These are phyloP conservation scores for Agriopis aurantiaria DNA, from an alignment of 2,888 invertebrate genomes.

Conservation along the genomic window DNA sequence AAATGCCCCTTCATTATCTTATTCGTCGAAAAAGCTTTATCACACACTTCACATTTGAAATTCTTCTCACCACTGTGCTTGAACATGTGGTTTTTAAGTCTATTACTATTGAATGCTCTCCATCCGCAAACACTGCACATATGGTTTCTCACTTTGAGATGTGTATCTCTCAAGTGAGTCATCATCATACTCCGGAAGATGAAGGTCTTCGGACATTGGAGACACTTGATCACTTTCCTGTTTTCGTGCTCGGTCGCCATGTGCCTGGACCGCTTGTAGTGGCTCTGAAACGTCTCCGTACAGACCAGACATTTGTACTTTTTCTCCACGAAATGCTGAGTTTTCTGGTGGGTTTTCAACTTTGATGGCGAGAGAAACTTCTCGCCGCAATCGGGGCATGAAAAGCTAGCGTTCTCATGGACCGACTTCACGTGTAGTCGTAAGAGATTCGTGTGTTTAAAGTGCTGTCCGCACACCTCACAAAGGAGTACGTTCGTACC, in stretches of 20 bases:
- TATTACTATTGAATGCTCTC: conserved; percentile 78
- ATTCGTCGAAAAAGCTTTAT: conserved; percentile 77
- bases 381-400: conserved; percentile 78
- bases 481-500: conserved; percentile 76
- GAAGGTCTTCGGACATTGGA: conserved; percentile 78
- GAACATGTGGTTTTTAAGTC: conserved; percentile 83
- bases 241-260: conserved; percentile 78
- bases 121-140: conserved; percentile 76
- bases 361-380: conserved; percentile 82
- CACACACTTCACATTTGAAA: conserved; percentile 76
- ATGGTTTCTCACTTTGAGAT: conserved; percentile 75
- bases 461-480: conserved; percentile 78
- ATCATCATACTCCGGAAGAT: conserved; percentile 81
- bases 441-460: conserved; percentile 70
- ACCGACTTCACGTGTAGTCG: conserved; percentile 70
- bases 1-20: conserved; percentile 80
- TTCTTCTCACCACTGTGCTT: conserved; percentile 82
- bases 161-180: conserved; percentile 75
- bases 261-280: conserved; percentile 74
- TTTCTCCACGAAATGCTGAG: conserved; percentile 76
- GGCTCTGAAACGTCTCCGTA: conserved; percentile 70
- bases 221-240: conserved; percentile 74
- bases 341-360: conserved; percentile 78
- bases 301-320: conserved; percentile 84
- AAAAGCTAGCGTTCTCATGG: conserved; percentile 70